Percentiles rank a stretch among this genome's conserved stretches.
These are phyloP conservation scores for Aptenodytes patagonicus DNA, from an alignment of 2,113 vertebrate species.

Conservation along the genomic window DNA sequence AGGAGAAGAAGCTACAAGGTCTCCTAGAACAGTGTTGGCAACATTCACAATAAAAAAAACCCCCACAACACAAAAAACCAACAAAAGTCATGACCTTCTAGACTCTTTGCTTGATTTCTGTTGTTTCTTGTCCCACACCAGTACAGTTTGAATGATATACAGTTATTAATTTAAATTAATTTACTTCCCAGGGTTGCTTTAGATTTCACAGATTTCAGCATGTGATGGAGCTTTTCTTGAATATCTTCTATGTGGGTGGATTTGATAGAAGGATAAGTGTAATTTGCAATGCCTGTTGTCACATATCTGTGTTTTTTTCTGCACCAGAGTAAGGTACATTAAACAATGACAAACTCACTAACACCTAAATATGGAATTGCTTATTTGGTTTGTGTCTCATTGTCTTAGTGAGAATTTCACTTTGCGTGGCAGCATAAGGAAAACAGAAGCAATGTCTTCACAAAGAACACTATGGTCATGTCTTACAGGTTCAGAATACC, in stretches of 20 bases:
- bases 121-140: background rate
- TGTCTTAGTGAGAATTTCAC: background rate
- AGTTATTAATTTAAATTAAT: background rate
- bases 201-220: constrained; percentile 18
- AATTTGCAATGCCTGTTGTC: background rate
- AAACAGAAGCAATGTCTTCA: background rate
- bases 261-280: constrained; percentile 7
- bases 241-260: background rate
- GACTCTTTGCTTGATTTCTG: background rate
- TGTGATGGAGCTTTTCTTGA: constrained; percentile 23
- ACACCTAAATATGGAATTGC: background rate
- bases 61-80: background rate
- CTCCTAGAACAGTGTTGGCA: background rate
- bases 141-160: background rate
- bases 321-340: background rate
- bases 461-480: background rate
- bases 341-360: constrained; percentile 18
- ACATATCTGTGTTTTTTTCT: constrained; percentile 14
- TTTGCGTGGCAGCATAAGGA: background rate
- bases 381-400: background rate
- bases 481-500: background rate
- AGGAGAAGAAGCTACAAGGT: background rate
- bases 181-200: background rate
- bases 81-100: background rate
- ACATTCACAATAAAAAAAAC: background rate